Percentiles rank a stretch among this genome's conserved stretches.
phyloP scores from a whole-genome alignment of 2,113 vertebrate genomes.

The Hyperopisus bebe region DNA sequence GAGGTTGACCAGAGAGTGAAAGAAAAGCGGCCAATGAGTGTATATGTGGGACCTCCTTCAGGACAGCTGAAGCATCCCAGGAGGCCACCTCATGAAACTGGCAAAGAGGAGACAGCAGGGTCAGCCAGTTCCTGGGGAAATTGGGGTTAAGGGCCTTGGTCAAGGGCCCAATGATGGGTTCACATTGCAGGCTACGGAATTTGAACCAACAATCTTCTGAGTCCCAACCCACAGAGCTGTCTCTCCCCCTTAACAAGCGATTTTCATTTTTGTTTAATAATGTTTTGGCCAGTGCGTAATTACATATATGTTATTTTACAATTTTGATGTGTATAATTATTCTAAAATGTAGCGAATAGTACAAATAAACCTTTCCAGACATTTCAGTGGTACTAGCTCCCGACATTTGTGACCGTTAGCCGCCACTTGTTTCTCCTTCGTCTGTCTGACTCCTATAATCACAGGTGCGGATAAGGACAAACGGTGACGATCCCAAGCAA shows the following conservation, averaged over 20 bases:
- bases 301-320: background rate
- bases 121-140: background rate
- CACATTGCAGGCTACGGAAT: background rate
- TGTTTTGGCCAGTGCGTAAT: background rate
- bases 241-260: background rate
- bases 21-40: background rate
- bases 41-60: background rate
- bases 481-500: background rate
- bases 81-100: background rate
- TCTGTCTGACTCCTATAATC: background rate
- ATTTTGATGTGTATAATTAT: background rate
- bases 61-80: background rate
- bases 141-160: background rate
- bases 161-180: background rate
- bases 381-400: background rate
- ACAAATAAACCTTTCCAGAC: background rate
- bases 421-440: background rate
- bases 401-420: background rate
- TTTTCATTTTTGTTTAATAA: background rate
- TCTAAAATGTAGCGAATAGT: background rate
- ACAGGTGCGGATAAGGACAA: background rate
- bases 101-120: background rate
- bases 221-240: background rate
- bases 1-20: background rate
- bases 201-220: background rate